A percentile compares a stretch with the other conserved stretches of the same genome.
Conservation (phyloP, 2,888 invertebrate genomes). For the Leistus spinibarbis region DNA sequence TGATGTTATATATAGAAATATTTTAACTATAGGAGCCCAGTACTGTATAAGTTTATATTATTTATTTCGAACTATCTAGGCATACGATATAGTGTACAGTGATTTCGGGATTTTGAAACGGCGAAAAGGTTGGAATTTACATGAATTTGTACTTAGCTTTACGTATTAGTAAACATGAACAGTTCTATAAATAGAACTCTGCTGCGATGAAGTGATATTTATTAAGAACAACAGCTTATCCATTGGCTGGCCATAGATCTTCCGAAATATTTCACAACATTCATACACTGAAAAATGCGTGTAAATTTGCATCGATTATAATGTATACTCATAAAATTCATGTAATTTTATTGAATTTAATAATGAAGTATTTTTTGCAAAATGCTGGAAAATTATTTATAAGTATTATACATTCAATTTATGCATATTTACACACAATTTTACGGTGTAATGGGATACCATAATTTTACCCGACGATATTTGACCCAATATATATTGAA, state of each 20-base stretch:
- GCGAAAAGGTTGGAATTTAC: slow-evolving; percentile 30
- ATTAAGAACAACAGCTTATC: slow-evolving; percentile 26
- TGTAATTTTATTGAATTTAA: too few species aligned
- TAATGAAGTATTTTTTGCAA: too few species aligned
- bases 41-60: slow-evolving; percentile 55
- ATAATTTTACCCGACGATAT: too few species aligned
- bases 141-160: slow-evolving; percentile 38
- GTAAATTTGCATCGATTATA: too few species aligned
- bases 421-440: not conserved
- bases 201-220: slow-evolving; percentile 34
- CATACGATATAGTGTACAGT: slow-evolving; percentile 51
- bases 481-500: too few species aligned
- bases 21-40: slow-evolving; percentile 59
- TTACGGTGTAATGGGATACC: too few species aligned
- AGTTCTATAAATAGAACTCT: slow-evolving; percentile 29
- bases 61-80: slow-evolving; percentile 54
- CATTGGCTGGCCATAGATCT: slow-evolving; percentile 35
- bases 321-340: too few species aligned
- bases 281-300: too few species aligned
- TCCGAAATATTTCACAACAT: slow-evolving; percentile 32
- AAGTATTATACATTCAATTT: not conserved
- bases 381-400: too few species aligned
- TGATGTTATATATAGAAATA: slow-evolving; percentile 55
- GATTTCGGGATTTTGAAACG: slow-evolving; percentile 40
- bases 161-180: slow-evolving; percentile 30